Conservation (phyloP, 2,797 vertebrate species). For the Perdix hodgsoniae region DNA sequence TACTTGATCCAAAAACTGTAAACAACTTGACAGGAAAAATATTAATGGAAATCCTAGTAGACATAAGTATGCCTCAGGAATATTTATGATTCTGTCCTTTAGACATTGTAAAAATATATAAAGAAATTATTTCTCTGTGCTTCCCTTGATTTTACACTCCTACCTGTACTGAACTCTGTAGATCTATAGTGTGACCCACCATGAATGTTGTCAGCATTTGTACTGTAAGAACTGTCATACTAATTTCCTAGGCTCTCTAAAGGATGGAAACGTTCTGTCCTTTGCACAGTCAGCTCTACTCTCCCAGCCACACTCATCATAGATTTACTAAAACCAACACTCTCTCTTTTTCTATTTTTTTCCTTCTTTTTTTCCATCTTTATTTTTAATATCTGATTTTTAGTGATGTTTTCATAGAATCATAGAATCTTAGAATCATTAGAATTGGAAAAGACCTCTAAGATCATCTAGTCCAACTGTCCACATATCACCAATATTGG, state of each 20-base stretch:
- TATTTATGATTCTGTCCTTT: background rate
- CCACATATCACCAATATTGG: no score
- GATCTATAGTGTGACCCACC: background rate
- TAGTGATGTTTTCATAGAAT: background rate
- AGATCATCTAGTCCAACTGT: no score
- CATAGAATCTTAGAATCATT: no score
- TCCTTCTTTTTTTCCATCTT: background rate
- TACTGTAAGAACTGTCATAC: background rate
- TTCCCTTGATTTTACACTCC: background rate
- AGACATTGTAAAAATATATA: background rate
- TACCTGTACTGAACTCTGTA: accelerated
- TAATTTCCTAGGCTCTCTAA: background rate
- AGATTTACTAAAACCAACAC: background rate
- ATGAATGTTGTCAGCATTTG: background rate
- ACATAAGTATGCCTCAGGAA: background rate
- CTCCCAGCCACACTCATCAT: background rate
- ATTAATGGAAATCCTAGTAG: background rate
- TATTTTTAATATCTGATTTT: background rate
- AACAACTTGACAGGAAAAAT: background rate
- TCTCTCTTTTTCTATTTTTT: background rate
- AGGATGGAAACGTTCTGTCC: background rate
- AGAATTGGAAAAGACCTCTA: no score
- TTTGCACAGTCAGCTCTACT: background rate
- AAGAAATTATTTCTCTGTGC: background rate
- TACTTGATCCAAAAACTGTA: background rate